These are phyloP conservation scores for Deilephila porcellus DNA, from an alignment of 2,888 invertebrate genomes.

Conservation along the genomic window DNA sequence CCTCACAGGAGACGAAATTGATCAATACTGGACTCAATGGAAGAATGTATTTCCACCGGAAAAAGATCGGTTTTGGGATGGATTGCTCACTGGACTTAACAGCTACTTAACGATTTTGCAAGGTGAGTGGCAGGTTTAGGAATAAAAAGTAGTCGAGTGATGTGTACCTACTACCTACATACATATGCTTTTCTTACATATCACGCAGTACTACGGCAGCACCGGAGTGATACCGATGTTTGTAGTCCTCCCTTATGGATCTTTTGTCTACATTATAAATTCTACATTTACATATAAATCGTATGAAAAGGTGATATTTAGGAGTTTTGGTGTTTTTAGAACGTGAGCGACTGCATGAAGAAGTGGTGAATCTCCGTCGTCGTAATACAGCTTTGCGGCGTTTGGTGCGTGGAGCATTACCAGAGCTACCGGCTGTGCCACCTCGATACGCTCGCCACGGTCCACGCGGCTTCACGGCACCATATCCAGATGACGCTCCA, in stretches of 20 bases:
- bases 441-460: conserved; percentile 51
- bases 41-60: conserved; percentile 84
- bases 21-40: conserved; percentile 88
- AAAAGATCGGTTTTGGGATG: conserved; percentile 89
- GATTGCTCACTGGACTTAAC: conserved; percentile 85
- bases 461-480: conserved; percentile 55
- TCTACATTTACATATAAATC: too few relatives aligned
- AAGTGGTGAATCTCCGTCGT: conserved; percentile 77
- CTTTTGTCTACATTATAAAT: too few relatives aligned
- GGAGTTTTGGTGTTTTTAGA: not conserved
- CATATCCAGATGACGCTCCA: conserved; percentile 55
- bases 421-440: conserved; percentile 55
- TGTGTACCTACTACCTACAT: too few relatives aligned
- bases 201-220: too few relatives aligned
- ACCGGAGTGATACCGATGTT: too few relatives aligned
- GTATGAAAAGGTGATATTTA: too few relatives aligned
- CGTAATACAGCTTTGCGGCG: conserved; percentile 89
- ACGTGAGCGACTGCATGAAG: not conserved
- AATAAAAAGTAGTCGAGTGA: too few relatives aligned
- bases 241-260: too few relatives aligned
- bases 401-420: conserved; percentile 86
- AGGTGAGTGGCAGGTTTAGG: conserved; percentile 63
- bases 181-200: too few relatives aligned
- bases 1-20: conserved; percentile 83
- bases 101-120: conserved; percentile 87